phyloP scores from a whole-genome alignment of 2,797 vertebrate genomes.

The Thamnophis elegans region DNA sequence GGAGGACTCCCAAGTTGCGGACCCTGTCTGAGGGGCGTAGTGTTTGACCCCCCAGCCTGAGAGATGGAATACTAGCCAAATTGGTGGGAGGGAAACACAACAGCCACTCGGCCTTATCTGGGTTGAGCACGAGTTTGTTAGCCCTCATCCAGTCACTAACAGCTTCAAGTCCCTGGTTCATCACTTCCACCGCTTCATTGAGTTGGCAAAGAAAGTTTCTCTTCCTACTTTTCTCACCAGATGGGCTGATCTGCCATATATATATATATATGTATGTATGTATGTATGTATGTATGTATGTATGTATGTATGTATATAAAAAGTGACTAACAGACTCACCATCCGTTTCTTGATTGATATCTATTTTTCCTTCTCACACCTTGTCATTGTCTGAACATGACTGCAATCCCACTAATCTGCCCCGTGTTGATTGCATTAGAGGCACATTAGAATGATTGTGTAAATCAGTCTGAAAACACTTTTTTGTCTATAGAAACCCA shows the following conservation, averaged over 20 bases:
- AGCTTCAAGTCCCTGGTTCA: too few species aligned
- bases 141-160: too few species aligned
- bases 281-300: not conserved
- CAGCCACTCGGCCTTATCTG: too few species aligned
- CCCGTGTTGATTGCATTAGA: not conserved
- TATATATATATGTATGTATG: not conserved
- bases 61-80: too few species aligned
- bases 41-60: too few species aligned
- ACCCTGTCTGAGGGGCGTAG: too few species aligned
- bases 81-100: too few species aligned
- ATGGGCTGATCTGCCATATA: not conserved
- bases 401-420: not conserved
- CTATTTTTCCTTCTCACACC: not conserved
- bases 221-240: not conserved
- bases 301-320: not conserved
- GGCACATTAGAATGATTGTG: not conserved
- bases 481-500: not conserved
- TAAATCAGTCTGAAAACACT: slow-evolving; percentile 10
- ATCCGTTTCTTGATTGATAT: not conserved
- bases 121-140: too few species aligned
- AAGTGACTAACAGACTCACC: not conserved
- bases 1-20: too few species aligned
- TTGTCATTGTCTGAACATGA: not conserved
- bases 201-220: not conserved
- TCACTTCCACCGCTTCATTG: too few species aligned